Evolutionary conservation across 2,113 vertebrate genomes (phyloP), one percentile per base, ranked within the genome.

Genomic region (Phalacrocorax carbo): DNA sequence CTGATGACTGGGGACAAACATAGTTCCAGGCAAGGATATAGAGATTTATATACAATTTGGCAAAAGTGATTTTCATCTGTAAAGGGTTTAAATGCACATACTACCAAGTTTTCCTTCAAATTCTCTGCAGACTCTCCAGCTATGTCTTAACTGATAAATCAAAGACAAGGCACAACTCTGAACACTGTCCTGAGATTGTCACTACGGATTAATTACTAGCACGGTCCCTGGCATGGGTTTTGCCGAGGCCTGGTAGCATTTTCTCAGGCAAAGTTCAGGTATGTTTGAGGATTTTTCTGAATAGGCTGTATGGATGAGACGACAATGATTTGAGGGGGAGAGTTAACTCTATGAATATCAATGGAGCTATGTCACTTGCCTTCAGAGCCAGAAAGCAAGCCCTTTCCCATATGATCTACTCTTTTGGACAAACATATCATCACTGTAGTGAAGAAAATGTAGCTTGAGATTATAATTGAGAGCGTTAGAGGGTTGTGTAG

Each of bases 131-230:
- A 68, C 27, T 76, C 44, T 87, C 70, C 65, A 76, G 55, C 61
- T 76, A 4, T 20, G 84, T 82, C 86, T 87, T 87, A 82, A 82
- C 65, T 34, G 65, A 96, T 96, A 96, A 95, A 95, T 89, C 91
- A 89, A 65, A 86, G 38, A 42, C 26, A 65, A 36, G 34, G 48
- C 26, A 84, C 61, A 70, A 84, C 48, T 84, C 89, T 94, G 81
- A 95, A 71, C 17, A 11, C 69, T 91, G 73, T 91, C 65, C 73
- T 93, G 86, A 91, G 71, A 46, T 38, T 96, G 93, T 94, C 95
- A 94, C 84, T 87, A 76, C 32, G 84, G 57, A 95, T 96, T 87
- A 95, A 78, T 82, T 92, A 87, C 26, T 79, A 76, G 32, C 38
- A 68, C 9, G n/a, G 72, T 64, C 42, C 40, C 62, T 66, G 30